Evolutionary conservation across 2,797 vertebrate genomes (phyloP), one percentile per base, ranked within the genome.

Genomic region (Siniperca undulata): DNA sequence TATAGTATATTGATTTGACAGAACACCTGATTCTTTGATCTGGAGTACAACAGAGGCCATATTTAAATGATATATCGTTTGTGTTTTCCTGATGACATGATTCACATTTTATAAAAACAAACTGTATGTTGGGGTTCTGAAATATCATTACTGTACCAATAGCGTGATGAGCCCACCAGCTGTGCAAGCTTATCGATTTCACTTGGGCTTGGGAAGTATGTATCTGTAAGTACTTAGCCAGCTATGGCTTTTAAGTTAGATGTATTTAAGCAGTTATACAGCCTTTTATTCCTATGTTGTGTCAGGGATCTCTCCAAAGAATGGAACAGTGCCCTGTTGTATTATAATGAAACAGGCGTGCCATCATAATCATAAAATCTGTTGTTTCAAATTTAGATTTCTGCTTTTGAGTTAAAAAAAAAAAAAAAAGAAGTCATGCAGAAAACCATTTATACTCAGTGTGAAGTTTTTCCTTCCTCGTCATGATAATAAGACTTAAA

Each of bases 141-240:
- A 78, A 73, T 82, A n/a, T 82, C n/a, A 72, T 84, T 72, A 70
- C 85, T 86, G 77, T 82, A 83, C 67, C 81, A 85, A 83, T 89
- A 91, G 91, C 73, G 24, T 74, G 74, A 65, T 78, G 80, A 91
- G 61, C 70, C 82, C 56, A 78, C 74, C 79, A 80, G 69, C 86
- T 91, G 90, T 87, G 81, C 82, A 74, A 87, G 75, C 65, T 82
- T 90, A 76, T 74, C 73, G n/a, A 50, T 83, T 83, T 87, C 80
- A 81, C 78, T 83, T 70, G 78, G 86, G 76, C 62, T 90, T 70
- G 84, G 85, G 62, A 92, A 85, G 75, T 92, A 66, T 88, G 58
- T 88, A 34, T 86, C 69, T 87, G 91, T 93, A 89, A 92, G 88
- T 92, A 92, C 78, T 40, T 65, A 13, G 55, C 17, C 19, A 81